Conservation (phyloP, 2,888 invertebrate species). For the Chironomus tentans region DNA sequence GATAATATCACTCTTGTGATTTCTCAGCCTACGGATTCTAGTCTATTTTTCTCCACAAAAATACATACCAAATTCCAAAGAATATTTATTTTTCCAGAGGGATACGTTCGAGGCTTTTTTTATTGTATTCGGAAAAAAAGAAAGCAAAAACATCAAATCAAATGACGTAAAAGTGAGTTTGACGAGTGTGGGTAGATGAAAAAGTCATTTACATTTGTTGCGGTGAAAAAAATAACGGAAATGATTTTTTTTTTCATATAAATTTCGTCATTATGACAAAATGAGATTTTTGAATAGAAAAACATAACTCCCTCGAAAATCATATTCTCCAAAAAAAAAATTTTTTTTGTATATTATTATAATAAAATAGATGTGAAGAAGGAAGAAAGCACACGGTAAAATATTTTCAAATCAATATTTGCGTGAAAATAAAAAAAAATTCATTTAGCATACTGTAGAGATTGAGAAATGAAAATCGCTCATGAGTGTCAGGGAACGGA, state of each 20-base stretch:
- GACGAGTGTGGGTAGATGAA: not conserved
- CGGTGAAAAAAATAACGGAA: too few species aligned
- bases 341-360: not conserved
- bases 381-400: not conserved
- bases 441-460: not conserved
- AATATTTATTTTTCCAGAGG: not conserved
- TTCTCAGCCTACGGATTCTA: too few species aligned
- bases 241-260: not conserved
- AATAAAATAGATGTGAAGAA: not conserved
- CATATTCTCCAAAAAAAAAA: not conserved
- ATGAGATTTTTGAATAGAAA: not conserved
- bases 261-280: not conserved
- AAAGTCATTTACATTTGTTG: not conserved
- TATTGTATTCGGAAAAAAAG: too few species aligned
- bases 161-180: too few species aligned
- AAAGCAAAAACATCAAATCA: too few species aligned
- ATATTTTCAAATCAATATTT: slow-evolving; percentile 12
- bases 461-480: not conserved
- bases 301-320: not conserved
- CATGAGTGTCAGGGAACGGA: not conserved
- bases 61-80: not conserved
- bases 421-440: slow-evolving; percentile 3
- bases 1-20: too few species aligned
- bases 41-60: too few species aligned
- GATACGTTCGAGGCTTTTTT: not conserved